Base-by-base conservation (phyloP, 2,797 vertebrate genomes). In the Sciurus vulgaris region DNA sequence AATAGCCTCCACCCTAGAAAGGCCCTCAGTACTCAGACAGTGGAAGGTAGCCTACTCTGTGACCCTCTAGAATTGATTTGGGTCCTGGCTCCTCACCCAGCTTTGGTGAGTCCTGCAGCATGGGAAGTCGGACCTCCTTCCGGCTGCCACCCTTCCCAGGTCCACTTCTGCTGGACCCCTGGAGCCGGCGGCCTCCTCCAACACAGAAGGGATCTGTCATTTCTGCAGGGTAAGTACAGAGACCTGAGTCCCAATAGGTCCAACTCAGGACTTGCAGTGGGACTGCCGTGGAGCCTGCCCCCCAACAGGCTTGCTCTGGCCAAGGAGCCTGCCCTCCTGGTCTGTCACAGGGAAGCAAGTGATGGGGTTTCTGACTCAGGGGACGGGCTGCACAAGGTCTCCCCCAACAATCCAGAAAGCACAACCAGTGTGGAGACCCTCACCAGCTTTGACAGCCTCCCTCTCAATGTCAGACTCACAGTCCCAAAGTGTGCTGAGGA, bases 131-230 rank as follows among this genome's bases (percentile, higher is more conserved):
- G 0, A 98, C 92, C 76, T 98, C 98, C 0, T 96, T 97, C 84
- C 98, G 98, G 95, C 65, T 79, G 86, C 98, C 89, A 20, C 98
- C 97, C 70, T 98, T 98, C 96, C 98, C 98, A 74, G 97, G 88
- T 70, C 97, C 28, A 20, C 97, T 97, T 97, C 94, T 98, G 97
- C 97, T 97, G 69, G 98, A 98, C 15, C 98, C 98, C 12, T 98
- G 96, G 20, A 98, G 97, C 61, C 98, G 98, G 96, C 98, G 98
- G 97, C 98, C 98, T 91, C 98, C 98, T 97, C 98, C 98, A 49
- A 97, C 97, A 92, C 98, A 95, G 92, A 97, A 98, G 78, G 98
- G 96, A 74, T 99, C 98, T 22, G 98, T 97, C 99, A 99, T 99
- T 78, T 97, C 99, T 98, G 97, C 73, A 94, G 61, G 98, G 94